phyloP scores from a whole-genome alignment of 2,797 vertebrate species.

The Oophaga sylvatica region DNA sequence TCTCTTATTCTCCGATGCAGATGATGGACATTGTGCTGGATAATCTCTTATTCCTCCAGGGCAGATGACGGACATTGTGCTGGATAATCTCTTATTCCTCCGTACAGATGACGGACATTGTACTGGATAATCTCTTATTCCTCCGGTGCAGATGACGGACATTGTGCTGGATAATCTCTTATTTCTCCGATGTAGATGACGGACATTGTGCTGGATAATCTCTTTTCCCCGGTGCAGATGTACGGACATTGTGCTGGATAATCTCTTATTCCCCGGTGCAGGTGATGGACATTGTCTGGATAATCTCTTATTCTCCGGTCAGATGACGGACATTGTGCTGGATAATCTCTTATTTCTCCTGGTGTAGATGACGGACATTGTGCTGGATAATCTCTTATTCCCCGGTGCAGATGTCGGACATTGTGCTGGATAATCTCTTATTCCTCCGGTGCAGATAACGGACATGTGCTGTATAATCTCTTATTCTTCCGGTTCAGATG shows the following conservation, averaged over 20 bases:
- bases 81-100: background rate
- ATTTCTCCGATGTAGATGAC: background rate
- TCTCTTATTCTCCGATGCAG: background rate
- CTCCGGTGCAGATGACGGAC: background rate
- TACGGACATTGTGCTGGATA: background rate
- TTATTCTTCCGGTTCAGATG: too few species aligned
- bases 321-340: background rate
- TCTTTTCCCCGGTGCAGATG: background rate
- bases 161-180: background rate
- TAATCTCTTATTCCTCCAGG: background rate
- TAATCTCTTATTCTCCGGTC: background rate
- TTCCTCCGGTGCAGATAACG: background rate
- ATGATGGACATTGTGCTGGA: background rate
- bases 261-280: background rate
- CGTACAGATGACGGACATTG: background rate
- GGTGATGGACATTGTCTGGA: constrained; percentile 3
- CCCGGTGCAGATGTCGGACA: background rate
- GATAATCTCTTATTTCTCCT: background rate
- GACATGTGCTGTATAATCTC: background rate
- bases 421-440: background rate
- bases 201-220: background rate
- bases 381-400: background rate
- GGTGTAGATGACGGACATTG: background rate
- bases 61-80: background rate
- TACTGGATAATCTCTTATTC: background rate